Base-by-base conservation (phyloP, 1,140 invertebrate genomes). In the Euura saliciscinereae region DNA sequence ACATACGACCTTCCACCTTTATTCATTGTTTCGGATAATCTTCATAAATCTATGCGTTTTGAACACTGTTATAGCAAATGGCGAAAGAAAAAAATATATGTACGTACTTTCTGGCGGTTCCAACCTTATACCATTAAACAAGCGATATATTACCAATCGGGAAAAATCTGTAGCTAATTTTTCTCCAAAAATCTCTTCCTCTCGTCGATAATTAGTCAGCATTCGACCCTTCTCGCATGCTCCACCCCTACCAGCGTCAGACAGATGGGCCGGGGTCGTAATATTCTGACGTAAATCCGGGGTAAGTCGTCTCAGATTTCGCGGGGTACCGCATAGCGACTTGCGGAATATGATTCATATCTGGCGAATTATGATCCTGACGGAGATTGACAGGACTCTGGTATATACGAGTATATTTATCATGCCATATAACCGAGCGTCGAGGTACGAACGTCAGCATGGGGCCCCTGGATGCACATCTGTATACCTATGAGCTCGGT, bases 271-370 rank as follows among this genome's bases (percentile, higher is more conserved):
- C 70, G 71, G 68, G 70, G 72, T 78, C 76, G 76, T 79, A 75
- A 78, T 80, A 79, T 78, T 78, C 74, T 67, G 75, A 78, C 74
- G 46, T 44, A 78, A 82, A 83, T 79, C 80, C 78, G 75, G 76
- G 42, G 65, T 76, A 77, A 76, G 74, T 68, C 59, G 51, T 81
- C 78, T 85, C 80, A 59, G 71, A 75, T 84, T 84, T 80, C 82
- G 72, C 68, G 28, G 46, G 70, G 66, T 6, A 59, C 51, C 51
- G 51, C 51, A 59, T 59, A 59, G 51, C 51, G 10, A n/a, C 51
- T 8, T n/a, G 10, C 8, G 8, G 13, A n/a, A n/a, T 11, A 59
- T 59, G 51, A 59, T 59, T 59, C 51, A 59, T 59, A 59, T 59
- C 51, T 59, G 51, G 51, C 51, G 51, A 59, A 59, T 59, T 59